phyloP scores from a whole-genome alignment of 2,797 vertebrate genomes.

The Tauraco hartlaubi region DNA sequence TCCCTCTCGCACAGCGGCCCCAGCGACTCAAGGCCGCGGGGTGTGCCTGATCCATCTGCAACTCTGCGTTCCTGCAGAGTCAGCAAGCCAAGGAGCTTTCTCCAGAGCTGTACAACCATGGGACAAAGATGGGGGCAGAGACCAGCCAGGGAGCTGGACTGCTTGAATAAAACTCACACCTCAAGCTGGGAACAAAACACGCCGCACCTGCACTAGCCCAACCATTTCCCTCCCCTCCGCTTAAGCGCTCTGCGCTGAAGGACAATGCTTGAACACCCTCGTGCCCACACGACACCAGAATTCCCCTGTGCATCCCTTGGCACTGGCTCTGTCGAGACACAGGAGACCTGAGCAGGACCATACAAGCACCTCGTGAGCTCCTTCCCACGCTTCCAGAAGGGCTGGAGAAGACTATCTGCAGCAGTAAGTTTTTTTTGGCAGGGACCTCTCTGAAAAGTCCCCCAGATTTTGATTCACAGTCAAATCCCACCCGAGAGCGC shows the following conservation, averaged over 20 bases:
- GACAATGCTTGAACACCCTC: not conserved
- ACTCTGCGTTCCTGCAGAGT: not conserved
- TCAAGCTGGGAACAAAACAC: not conserved
- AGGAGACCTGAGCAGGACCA: not conserved
- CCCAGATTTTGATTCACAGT: not conserved
- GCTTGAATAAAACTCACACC: not conserved
- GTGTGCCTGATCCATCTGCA: not conserved
- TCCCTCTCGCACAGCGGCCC: not conserved
- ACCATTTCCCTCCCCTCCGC: not conserved
- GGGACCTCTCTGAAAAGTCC: not conserved
- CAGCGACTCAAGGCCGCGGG: fast-evolving
- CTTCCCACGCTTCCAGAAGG: not conserved
- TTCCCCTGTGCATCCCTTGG: too few species aligned
- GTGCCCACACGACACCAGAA: not conserved
- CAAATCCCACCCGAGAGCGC: fast-evolving
- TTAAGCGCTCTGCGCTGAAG: fast-evolving
- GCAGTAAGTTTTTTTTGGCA: not conserved
- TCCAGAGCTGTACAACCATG: fast-evolving
- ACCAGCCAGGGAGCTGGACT: not conserved
- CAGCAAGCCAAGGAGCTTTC: not conserved
- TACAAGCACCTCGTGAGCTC: fast-evolving
- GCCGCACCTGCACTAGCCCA: not conserved
- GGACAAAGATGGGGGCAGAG: not conserved
- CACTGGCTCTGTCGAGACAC: fast-evolving
- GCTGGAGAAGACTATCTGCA: not conserved